phyloP scores from a whole-genome alignment of 1,140 invertebrate species.

The Oryctes rhinoceros region DNA sequence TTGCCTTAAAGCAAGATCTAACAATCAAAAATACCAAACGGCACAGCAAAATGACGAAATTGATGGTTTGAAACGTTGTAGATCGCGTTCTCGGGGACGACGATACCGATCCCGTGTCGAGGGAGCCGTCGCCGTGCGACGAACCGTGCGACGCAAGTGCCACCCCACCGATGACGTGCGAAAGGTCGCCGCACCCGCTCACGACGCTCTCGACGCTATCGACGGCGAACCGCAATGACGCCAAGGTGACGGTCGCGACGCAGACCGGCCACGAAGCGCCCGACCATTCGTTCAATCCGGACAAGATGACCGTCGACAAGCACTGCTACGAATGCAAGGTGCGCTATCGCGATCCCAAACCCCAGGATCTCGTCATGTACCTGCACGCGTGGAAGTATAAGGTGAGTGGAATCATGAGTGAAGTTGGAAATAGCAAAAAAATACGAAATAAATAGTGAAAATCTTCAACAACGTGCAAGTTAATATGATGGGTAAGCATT shows the following conservation, averaged over 20 bases:
- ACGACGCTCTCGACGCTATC: slow-evolving; percentile 47
- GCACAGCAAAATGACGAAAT: no score
- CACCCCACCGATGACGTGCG: slow-evolving; percentile 48
- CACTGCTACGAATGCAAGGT: slow-evolving; percentile 94
- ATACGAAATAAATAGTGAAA: no score
- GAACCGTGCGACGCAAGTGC: slow-evolving; percentile 58
- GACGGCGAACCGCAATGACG: slow-evolving; percentile 47
- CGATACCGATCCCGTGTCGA: slow-evolving; percentile 68
- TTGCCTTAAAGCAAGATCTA: background rate
- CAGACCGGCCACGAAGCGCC: slow-evolving; percentile 82
- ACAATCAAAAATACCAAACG: no score
- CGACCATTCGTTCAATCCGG: slow-evolving; percentile 73
- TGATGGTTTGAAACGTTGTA: slow-evolving; percentile 22
- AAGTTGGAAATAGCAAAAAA: no score
- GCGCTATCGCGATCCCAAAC: slow-evolving; percentile 88
- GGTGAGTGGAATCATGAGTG: slow-evolving; percentile 60
- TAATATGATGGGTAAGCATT: no score
- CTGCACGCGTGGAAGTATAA: slow-evolving; percentile 93
- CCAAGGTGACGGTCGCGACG: slow-evolving; percentile 79
- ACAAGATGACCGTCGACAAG: slow-evolving; percentile 81
- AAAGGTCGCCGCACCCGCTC: slow-evolving; percentile 51
- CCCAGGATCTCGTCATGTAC: slow-evolving; percentile 92
- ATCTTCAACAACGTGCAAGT: no score
- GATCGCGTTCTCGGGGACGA: slow-evolving; percentile 62
- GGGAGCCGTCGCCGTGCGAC: slow-evolving; percentile 72